Base-by-base conservation (phyloP, 2,888 invertebrate genomes). In the Chymomyza amoena region DNA sequence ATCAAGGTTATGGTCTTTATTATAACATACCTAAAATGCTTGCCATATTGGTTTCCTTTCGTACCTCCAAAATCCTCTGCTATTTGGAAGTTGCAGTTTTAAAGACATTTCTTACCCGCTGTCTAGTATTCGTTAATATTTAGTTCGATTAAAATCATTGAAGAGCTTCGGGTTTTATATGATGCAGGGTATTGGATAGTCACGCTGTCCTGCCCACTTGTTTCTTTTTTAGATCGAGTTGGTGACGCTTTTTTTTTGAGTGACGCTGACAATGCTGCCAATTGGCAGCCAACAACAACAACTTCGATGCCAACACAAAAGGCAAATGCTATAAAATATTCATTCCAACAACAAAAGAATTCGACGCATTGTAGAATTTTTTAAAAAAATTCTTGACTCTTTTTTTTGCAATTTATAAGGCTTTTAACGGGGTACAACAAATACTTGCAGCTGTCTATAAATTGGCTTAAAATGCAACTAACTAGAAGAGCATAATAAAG, bases 181-280 rank as follows among this genome's bases (percentile, higher is more conserved):
- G 9, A 7, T 32, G 4, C 25, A 25, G 25, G 25, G 32, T 32
- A 32, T 32, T 7, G 0, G 6, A 9, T 7, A 32, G 32, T 32
- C 32, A 1, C 7, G 7, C 9, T 32, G 32, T 32, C 7, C 32
- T 32, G 9, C 7, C 7, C 32, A 6, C 9, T 39, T 39, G n/a
- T 50, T 16, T 39, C 50, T 62, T 62, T 62, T 62, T 50, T 45
- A 15, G 18, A 32, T 9, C 9, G 32, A 32, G 32, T 2, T 18
- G 54, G 16, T 15, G 18, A 18, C 54, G 18, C 10, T 52, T 51
- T 16, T 20, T 80, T 71, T 80, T 75, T 80, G 88, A 87, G 73
- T 80, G 87, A 81, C 78, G 73, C 69, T 80, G 79, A 84, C 84
- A 84, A 84, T 88, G 87, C 88, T 61, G 77, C 73, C 84, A 88